Evolutionary conservation across 2,113 vertebrate genomes (phyloP).

Genomic region (Lagenorhynchus albirostris): DNA sequence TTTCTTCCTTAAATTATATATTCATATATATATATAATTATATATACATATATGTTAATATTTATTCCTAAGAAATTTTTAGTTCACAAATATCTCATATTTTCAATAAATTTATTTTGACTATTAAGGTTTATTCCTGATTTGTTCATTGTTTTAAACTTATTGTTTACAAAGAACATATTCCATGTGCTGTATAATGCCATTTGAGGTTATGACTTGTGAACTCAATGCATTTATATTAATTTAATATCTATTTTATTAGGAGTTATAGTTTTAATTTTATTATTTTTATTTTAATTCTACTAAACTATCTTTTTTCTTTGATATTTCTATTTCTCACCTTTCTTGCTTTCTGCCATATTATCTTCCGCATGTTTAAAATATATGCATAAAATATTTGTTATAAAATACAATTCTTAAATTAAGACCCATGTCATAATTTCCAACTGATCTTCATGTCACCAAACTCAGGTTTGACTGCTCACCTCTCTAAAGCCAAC

Average conservation of each 20-base stretch:
- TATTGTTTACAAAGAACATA: background rate
- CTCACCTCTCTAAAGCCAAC: background rate
- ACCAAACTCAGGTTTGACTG: background rate
- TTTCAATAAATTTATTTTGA: background rate
- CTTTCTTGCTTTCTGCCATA: background rate
- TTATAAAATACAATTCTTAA: background rate
- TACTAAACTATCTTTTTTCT: background rate
- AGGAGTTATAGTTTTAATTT: background rate
- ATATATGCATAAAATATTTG: background rate
- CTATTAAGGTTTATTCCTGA: background rate
- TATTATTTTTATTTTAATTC: background rate
- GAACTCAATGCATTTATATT: background rate
- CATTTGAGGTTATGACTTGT: background rate
- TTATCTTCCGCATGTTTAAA: background rate
- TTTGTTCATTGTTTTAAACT: background rate
- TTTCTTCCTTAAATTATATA: background rate
- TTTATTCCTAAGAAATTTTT: background rate
- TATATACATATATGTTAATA: background rate
- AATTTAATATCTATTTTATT: background rate
- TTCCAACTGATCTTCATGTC: background rate
- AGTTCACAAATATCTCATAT: background rate
- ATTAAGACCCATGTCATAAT: background rate
- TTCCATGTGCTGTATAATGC: background rate
- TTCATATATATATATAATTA: background rate
- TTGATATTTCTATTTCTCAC: background rate